Evolutionary conservation across 2,797 vertebrate species (phyloP).

Genomic region (Xyrichtys novacula): DNA sequence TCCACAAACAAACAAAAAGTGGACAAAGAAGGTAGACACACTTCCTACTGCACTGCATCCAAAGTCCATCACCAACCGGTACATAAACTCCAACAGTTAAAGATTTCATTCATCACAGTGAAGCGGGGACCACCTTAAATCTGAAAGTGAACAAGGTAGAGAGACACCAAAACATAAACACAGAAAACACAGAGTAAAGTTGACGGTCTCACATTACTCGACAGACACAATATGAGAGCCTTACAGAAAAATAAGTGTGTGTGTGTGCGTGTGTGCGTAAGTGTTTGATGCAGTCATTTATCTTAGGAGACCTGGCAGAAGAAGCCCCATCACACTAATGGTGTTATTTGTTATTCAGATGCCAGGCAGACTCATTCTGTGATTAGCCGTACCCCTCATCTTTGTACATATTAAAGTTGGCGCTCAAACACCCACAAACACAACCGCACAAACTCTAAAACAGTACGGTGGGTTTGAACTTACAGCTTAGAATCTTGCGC

Average conservation of each 20-base stretch:
- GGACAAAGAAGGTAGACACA: no score
- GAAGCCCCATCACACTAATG: conserved; percentile 67
- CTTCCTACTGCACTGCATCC: no score
- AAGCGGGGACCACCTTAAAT: neutral
- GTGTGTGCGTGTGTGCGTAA: conserved; percentile 4
- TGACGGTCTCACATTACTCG: conserved; percentile 52
- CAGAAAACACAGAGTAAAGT: neutral
- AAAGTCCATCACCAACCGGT: no score
- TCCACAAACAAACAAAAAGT: no score
- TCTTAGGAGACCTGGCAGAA: conserved; percentile 69
- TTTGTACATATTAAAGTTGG: conserved; percentile 43
- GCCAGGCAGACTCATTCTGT: conserved; percentile 68
- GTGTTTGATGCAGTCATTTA: conserved; percentile 65
- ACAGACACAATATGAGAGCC: conserved; percentile 28
- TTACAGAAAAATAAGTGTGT: neutral
- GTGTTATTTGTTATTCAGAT: conserved; percentile 77
- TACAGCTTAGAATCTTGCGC: neutral
- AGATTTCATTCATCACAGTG: conserved; percentile 8
- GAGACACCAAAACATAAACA: neutral
- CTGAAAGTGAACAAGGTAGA: neutral
- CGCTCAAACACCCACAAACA: conserved; percentile 9
- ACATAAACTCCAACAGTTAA: neutral
- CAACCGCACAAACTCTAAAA: conserved; percentile 17
- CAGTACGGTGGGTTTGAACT: neutral
- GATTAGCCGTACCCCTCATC: conserved; percentile 64